phyloP scores from a whole-genome alignment of 2,797 vertebrate species.

The Triplophysa bombifrons region DNA sequence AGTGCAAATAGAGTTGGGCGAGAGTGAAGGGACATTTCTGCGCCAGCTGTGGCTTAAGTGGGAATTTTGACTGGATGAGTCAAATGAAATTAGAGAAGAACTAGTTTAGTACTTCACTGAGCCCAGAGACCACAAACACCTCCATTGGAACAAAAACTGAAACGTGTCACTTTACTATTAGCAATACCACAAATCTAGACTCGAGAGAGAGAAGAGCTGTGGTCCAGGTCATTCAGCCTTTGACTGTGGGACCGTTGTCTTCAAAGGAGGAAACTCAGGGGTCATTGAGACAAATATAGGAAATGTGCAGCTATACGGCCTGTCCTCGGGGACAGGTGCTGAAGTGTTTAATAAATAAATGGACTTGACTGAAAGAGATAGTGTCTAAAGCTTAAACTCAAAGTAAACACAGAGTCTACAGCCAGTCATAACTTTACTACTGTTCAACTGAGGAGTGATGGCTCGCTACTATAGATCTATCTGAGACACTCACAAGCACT shows the following conservation, averaged over 20 bases:
- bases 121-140: slow-evolving; percentile 64
- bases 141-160: slow-evolving; percentile 34
- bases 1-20: slow-evolving; percentile 62
- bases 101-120: slow-evolving; percentile 72
- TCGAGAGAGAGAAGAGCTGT: slow-evolving; percentile 35
- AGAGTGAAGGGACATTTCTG: slow-evolving; percentile 73
- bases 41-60: slow-evolving; percentile 80
- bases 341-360: slow-evolving; percentile 74
- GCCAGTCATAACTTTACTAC: slow-evolving; percentile 67
- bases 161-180: slow-evolving; percentile 13
- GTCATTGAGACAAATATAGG: background rate
- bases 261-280: background rate
- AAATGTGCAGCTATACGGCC: slow-evolving; percentile 25
- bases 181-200: slow-evolving; percentile 49
- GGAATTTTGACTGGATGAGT: slow-evolving; percentile 77
- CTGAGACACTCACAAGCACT: background rate
- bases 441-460: slow-evolving; percentile 46
- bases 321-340: slow-evolving; percentile 67
- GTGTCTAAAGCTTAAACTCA: slow-evolving; percentile 63
- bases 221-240: slow-evolving; percentile 46
- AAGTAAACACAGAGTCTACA: slow-evolving; percentile 66
- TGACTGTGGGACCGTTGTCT: slow-evolving; percentile 60
- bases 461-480: background rate
- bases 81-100: slow-evolving; percentile 72
- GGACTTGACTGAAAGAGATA: slow-evolving; percentile 59